Evolutionary conservation across 2,888 invertebrate genomes (phyloP), one percentile per base, ranked within the genome.

Genomic region (Euphydryas editha): DNA sequence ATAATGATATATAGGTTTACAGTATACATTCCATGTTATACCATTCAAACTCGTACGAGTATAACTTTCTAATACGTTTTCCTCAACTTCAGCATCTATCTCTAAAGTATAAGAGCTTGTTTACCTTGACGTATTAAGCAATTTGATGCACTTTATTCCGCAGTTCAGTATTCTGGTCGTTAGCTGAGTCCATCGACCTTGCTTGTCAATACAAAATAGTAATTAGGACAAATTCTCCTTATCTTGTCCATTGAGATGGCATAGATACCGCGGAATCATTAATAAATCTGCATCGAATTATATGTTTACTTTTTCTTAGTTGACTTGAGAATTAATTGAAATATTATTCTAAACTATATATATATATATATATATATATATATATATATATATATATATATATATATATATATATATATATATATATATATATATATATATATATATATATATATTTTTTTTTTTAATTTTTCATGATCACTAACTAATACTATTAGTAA

Each of bases 191-290:
- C 67, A 68, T 62, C 62, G 62, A 72, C 70, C 67, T 72, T 68
- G 68, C 62, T 65, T 62, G 64, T 68, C 68, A 68, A 72, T 70
- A 66, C 64, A 65, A 59, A 62, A 67, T 46, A 60, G 60, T 68
- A 72, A 70, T 72, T 72, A 68, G 70, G 72, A 42, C 65, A 66
- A 70, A 68, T 68, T 62, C 59, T 58, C 62, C 62, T 70, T 70
- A 69, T 60, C 62, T 59, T 56, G 51, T 58, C 51, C 39, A 55
- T 60, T 42, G 42, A 58, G 61, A 46, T 62, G 54, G 54, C 62
- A 61, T 30, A 55, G 56, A 68, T 63, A 59, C 65, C 60, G 51
- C 49, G 57, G 46, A 58, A 59, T 49, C 44, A 55, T 64, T 58
- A 58, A 64, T 30, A 24, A 47, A 46, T 51, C 30, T 37, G 21